phyloP scores from a whole-genome alignment of 2,797 vertebrate species.

The Silurus aristotelis region DNA sequence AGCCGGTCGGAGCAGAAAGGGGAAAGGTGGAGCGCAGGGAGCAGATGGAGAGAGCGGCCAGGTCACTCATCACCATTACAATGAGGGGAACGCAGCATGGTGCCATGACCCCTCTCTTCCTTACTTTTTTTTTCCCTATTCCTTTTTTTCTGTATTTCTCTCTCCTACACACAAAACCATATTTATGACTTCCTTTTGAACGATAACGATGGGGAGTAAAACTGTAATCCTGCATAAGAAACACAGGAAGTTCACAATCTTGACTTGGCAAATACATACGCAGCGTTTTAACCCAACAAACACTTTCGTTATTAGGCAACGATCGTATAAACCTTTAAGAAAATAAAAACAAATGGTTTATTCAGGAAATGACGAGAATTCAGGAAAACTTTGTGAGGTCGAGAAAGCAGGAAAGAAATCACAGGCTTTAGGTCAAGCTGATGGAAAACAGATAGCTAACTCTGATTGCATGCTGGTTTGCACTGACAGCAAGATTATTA shows the following conservation, averaged over 20 bases:
- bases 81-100: conserved; percentile 31
- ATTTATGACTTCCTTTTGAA: background rate
- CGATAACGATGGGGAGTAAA: no score
- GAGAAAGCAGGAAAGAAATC: no score
- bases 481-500: no score
- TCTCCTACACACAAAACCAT: background rate
- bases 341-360: background rate
- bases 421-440: no score
- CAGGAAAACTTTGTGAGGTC: no score
- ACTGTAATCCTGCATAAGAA: background rate
- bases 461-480: no score
- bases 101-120: conserved; percentile 39
- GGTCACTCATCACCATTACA: conserved; percentile 48
- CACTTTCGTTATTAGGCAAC: no score
- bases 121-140: background rate
- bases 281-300: background rate
- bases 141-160: background rate
- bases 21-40: conserved; percentile 39
- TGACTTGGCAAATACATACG: background rate
- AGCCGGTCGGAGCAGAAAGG: conserved; percentile 10
- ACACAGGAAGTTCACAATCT: background rate
- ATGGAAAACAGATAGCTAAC: no score
- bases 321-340: no score
- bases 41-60: conserved; percentile 46
- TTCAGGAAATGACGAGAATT: no score